Base-by-base conservation (phyloP, 1,140 invertebrate genomes). In the Bombus balteatus region DNA sequence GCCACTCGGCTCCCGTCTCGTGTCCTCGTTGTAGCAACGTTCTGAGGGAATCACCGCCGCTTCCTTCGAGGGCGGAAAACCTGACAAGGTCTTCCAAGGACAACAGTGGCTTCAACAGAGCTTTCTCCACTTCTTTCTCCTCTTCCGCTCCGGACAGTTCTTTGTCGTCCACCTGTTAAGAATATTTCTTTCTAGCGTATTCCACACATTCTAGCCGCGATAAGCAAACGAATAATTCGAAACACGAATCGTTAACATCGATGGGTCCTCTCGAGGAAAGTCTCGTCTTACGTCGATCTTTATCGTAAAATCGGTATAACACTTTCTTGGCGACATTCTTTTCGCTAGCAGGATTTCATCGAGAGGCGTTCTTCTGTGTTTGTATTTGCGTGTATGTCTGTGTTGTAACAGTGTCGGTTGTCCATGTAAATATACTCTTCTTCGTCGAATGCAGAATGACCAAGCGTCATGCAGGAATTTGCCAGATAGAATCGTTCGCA, bases 101-200 rank as follows among this genome's bases (percentile, higher is more conserved):
- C 37, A 96, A 92, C 83, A 96, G 87, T 25, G 96, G 96, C 89
- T 95, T 96, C 91, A 96, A 93, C 71, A 96, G 92, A 18, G 96
- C 96, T 86, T 96, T 96, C 85, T 96, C 96, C 47, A 96, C 96
- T 90, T 97, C 96, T 89, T 96, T 96, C 85, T 97, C 96, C 86
- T 97, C 96, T 91, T 97, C 97, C 66, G 96, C 96, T 12, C 96
- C 96, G 34, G 96, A 96, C 81, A 96, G 92, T 88, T 96, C 96
- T 86, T 96, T 96, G 73, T 97, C 96, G 87, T 96, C 95, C 89
- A 96, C 96, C 91, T 95, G 91, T 93, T 91, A 89, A 92, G 85
- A 91, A 94, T 68, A 85, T 85, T 73, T n/a, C 3, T 83, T 87
- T 89, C 88, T 87, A 90, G 82, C 82, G 32, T 87, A 81, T 87